Conservation (phyloP, 1,140 invertebrate species). For the Drosophila quadrilineata region DNA sequence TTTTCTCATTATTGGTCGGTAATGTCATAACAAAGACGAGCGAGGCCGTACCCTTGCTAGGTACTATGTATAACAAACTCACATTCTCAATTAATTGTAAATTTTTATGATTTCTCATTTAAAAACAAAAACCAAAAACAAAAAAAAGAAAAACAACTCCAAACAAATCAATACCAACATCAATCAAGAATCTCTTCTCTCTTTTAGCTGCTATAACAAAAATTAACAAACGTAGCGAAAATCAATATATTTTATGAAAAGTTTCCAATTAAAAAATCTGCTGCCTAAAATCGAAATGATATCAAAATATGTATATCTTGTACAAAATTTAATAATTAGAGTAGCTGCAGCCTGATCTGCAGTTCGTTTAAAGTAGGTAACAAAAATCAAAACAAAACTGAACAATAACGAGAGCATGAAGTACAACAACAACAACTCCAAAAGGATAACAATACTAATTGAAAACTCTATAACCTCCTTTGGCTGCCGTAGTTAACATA, state of each 20-base stretch:
- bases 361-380: constrained; percentile 69
- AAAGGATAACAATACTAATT: constrained; percentile 39
- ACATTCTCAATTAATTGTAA: constrained; percentile 38
- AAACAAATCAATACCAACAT: too few species aligned
- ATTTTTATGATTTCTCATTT: constrained; percentile 48
- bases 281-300: constrained; percentile 34
- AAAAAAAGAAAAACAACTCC: too few species aligned
- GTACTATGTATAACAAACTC: constrained; percentile 83
- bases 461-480: constrained; percentile 35
- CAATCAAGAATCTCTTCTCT: constrained; percentile 54
- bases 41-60: constrained; percentile 98
- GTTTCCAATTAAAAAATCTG: constrained; percentile 38
- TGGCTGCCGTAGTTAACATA: constrained; percentile 40
- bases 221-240: constrained; percentile 61
- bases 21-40: constrained; percentile 98
- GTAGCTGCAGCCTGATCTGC: constrained; percentile 24
- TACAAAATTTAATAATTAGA: constrained; percentile 57
- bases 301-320: constrained; percentile 59
- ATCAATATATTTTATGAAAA: too few species aligned
- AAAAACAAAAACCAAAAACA: constrained; percentile 30
- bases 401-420: constrained; percentile 57
- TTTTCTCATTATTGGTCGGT: constrained; percentile 98
- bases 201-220: constrained; percentile 65
- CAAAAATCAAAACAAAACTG: constrained; percentile 6
- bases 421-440: constrained; percentile 45